phyloP scores from a whole-genome alignment of 2,113 vertebrate species.

The Ceyx margarethae region DNA sequence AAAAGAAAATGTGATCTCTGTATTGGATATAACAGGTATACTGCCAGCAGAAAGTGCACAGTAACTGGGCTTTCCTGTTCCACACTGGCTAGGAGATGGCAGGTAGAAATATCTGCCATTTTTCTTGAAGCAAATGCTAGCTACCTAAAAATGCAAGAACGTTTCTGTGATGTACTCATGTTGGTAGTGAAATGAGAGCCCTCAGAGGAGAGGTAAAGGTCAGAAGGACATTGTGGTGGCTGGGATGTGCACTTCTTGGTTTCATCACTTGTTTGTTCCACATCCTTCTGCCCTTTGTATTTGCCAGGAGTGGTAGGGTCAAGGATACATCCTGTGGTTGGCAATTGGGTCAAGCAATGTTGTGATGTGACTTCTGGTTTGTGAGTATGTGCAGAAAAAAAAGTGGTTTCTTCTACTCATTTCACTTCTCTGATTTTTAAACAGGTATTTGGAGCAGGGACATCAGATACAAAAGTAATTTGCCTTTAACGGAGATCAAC shows the following conservation, averaged over 20 bases:
- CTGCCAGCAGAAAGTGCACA: neutral
- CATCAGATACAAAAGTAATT: conserved; percentile 96
- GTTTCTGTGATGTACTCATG: neutral
- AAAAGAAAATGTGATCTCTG: neutral
- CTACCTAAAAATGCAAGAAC: neutral
- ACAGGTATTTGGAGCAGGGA: conserved; percentile 98
- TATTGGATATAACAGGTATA: neutral
- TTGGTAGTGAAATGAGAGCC: neutral
- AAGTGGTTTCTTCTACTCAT: neutral
- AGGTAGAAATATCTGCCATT: neutral
- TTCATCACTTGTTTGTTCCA: neutral
- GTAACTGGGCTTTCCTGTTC: neutral
- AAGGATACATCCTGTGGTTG: neutral
- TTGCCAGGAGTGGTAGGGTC: neutral
- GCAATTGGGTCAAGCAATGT: neutral
- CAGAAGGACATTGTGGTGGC: neutral
- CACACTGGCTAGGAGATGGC: neutral
- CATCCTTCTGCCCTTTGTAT: neutral
- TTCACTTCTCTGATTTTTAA: neutral
- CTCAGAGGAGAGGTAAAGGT: neutral
- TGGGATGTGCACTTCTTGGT: neutral
- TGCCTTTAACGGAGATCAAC: conserved; percentile 97
- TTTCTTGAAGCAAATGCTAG: neutral
- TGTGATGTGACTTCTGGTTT: neutral
- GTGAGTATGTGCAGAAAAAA: neutral